A percentile compares a stretch with the other conserved stretches of the same genome.
Conservation (phyloP, 2,113 vertebrate species). For the Mirza zaza region DNA sequence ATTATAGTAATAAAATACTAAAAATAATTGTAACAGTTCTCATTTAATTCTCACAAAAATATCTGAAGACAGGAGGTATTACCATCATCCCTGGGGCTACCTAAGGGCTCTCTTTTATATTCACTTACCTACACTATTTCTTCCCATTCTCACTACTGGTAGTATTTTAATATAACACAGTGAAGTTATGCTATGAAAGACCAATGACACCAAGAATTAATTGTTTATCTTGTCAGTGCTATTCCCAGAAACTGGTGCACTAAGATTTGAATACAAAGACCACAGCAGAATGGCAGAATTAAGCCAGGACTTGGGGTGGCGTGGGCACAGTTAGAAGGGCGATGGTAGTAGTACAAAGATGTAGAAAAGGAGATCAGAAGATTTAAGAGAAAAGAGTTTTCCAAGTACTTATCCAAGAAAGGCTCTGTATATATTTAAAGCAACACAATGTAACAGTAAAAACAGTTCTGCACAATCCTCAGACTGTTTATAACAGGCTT, state of each 20-base stretch:
- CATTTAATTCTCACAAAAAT: constrained; percentile 5
- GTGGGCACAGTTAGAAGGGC: neutral
- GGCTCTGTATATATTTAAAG: neutral
- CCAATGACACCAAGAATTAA: neutral
- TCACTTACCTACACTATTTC: neutral
- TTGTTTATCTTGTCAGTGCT: neutral
- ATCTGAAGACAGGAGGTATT: neutral
- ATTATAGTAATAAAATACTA: neutral
- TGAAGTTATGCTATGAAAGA: neutral
- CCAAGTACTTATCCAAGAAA: neutral
- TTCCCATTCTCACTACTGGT: neutral
- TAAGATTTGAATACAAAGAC: neutral
- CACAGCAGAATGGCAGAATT: neutral
- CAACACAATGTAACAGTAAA: neutral
- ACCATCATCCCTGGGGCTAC: neutral
- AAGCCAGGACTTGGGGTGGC: neutral
- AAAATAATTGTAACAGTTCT: neutral
- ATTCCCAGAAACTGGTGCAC: neutral
- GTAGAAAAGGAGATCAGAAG: neutral
- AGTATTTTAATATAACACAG: neutral
- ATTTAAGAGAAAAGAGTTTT: neutral
- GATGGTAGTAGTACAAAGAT: neutral
- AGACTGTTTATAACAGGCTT: neutral
- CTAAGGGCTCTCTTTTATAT: neutral
- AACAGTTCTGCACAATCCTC: neutral